Evolutionary conservation across 2,113 vertebrate species (phyloP).

Genomic region (Catharus bicknelli): DNA sequence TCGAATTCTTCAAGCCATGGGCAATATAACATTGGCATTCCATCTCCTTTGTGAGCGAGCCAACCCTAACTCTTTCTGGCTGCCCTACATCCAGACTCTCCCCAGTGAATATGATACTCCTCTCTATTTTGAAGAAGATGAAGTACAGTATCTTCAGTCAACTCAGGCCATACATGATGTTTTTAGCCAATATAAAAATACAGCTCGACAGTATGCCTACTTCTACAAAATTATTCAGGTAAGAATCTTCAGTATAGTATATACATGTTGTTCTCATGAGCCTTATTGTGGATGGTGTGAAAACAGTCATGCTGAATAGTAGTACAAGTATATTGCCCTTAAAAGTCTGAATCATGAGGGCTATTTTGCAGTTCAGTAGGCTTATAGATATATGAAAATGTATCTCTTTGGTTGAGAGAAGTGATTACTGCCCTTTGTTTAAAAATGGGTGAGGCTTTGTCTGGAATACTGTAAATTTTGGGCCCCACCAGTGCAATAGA

Average conservation of each 20-base stretch:
- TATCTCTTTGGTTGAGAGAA: background rate
- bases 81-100: constrained; percentile 94
- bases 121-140: constrained; percentile 92
- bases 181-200: constrained; percentile 97
- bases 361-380: background rate
- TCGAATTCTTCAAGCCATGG: constrained; percentile 97
- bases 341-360: background rate
- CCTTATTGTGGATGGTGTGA: background rate
- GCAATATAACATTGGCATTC: constrained; percentile 93
- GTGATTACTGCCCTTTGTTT: background rate
- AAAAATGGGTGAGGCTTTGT: background rate
- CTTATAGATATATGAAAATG: background rate
- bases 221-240: constrained; percentile 98
- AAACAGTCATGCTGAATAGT: background rate
- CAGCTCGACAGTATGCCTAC: constrained; percentile 96
- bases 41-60: constrained; percentile 93
- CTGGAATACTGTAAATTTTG: background rate
- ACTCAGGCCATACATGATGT: constrained; percentile 95
- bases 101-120: constrained; percentile 92
- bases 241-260: constrained; percentile 4
- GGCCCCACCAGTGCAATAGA: background rate
- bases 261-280: background rate
- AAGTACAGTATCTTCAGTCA: constrained; percentile 88
- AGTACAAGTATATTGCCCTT: background rate
- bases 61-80: constrained; percentile 87